A percentile compares a stretch with the other conserved stretches of the same genome.
Evolutionary conservation across 2,888 invertebrate species (phyloP).

Genomic region (Hirtodrosophila confusa): DNA sequence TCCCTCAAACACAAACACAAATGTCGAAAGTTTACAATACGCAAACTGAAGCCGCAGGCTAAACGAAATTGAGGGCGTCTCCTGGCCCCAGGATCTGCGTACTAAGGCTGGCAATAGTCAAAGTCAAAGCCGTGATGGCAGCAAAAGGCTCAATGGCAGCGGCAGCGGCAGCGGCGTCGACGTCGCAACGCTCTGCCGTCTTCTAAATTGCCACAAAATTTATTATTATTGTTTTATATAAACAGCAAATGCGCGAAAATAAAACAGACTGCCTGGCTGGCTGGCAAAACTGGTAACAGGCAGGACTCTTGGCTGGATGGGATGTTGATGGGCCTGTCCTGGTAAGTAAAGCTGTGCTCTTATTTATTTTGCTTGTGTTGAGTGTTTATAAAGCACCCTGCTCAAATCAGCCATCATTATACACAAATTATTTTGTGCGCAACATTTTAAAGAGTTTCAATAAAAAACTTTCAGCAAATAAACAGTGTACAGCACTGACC

Average conservation of each 20-base stretch:
- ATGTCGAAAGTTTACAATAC: slow-evolving; percentile 66
- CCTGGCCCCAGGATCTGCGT: slow-evolving; percentile 3
- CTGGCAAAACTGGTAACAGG: too few species aligned
- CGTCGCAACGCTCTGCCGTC: slow-evolving; percentile 19
- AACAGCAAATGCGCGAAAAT: slow-evolving; percentile 73
- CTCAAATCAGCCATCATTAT: slow-evolving; percentile 23
- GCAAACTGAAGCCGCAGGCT: slow-evolving; percentile 48
- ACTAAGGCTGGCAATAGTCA: slow-evolving; percentile 39
- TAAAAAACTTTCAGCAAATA: slow-evolving; percentile 1
- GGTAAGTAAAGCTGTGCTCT: slow-evolving; percentile 30
- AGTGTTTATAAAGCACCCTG: slow-evolving; percentile 22
- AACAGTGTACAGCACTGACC: slow-evolving; percentile 12
- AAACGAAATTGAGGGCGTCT: slow-evolving; percentile 29
- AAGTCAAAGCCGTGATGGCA: slow-evolving; percentile 53
- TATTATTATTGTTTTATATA: slow-evolving; percentile 75
- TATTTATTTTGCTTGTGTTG: slow-evolving; percentile 27
- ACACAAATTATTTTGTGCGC: slow-evolving; percentile 21
- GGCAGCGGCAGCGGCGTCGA: slow-evolving; percentile 8
- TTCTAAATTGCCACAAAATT: slow-evolving; percentile 69
- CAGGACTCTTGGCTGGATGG: slow-evolving; percentile 1
- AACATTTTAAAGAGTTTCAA: slow-evolving; percentile 11
- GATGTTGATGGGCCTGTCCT: slow-evolving; percentile 9
- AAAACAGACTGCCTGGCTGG: slow-evolving; percentile 34
- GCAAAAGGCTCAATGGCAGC: slow-evolving; percentile 50
- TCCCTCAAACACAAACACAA: slow-evolving; percentile 53